Base-by-base conservation (phyloP, 2,888 invertebrate species). In the Zele albiditarsus region DNA sequence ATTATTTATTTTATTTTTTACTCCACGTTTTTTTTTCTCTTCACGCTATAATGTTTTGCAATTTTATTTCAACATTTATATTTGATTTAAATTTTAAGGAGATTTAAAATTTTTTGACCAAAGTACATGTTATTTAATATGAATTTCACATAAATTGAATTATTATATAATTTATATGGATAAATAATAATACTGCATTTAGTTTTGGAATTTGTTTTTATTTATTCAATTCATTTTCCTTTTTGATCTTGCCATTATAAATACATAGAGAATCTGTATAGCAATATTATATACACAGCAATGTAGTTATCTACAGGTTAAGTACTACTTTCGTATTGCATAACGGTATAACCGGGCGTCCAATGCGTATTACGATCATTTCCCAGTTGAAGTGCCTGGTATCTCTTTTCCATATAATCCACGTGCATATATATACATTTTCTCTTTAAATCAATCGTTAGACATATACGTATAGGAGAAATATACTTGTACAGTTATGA, bases 261-360 rank as follows among this genome's bases (percentile, higher is more conserved):
- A 16, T 53, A 27, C 14, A 66, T 46, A 46, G 16, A 57, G 38
- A 27, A 25, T 67, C 10, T 23, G n/a, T 53, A 10, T 53, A 6
- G 20, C 6, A 20, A 8, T 53, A 20, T 53, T 53, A 53, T 53
- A 53, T 23, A 53, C 8, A 10, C 20, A 23, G 53, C 53, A 25
- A 57, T 53, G 70, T 74, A 58, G 58, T 58, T 60, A 67, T 68
- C 14, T n/a, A 28, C 28, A 62, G 57, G 71, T 69, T 73, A 75
- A 66, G 72, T 71, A 73, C 72, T 71, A 77, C 74, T 77, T 77
- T 75, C 77, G 60, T 60, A 69, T 77, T 77, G 66, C 77, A 70
- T 75, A 77, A 77, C 75, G 77, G 72, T 77, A 74, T 60, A 68
- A 65, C 62, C 60, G 69, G 69, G 70, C 69, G 49, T 76, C 71